Evolutionary conservation across 30 jellyfish, hydroid and myxozoan species (phyloP).

Genomic region (Calvadosia cruxmelitensis): DNA sequence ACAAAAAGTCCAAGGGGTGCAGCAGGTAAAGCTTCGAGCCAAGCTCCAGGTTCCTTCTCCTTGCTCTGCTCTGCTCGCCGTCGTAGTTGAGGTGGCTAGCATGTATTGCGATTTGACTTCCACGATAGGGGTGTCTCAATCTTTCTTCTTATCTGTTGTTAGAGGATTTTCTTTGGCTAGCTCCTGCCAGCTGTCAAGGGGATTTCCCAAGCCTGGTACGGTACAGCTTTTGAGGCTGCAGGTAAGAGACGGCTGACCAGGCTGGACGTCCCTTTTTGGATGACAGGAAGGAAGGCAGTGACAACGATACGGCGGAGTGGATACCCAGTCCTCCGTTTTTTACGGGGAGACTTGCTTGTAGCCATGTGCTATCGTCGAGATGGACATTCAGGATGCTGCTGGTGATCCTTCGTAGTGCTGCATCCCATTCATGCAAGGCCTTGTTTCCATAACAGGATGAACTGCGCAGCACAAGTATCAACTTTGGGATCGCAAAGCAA

Average conservation of each 20-base stretch:
- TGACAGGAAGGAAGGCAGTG: neutral
- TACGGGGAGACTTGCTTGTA: neutral
- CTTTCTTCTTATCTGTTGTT: no score
- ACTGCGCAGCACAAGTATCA: neutral
- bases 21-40: no score
- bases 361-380: neutral
- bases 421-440: neutral
- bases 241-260: neutral
- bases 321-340: neutral
- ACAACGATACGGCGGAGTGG: neutral
- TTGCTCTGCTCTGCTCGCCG: no score
- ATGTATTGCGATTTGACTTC: no score
- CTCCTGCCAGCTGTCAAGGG: neutral
- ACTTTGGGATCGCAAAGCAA: neutral
- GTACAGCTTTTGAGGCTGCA: neutral
- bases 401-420: no score
- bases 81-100: no score
- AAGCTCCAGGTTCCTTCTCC: no score
- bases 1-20: no score
- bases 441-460: neutral
- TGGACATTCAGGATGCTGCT: neutral
- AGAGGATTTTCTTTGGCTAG: no score
- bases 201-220: neutral
- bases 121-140: no score
- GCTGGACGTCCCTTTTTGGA: neutral